phyloP scores from a whole-genome alignment of 2,888 invertebrate genomes.

The Drosophila pseudotakahashii region DNA sequence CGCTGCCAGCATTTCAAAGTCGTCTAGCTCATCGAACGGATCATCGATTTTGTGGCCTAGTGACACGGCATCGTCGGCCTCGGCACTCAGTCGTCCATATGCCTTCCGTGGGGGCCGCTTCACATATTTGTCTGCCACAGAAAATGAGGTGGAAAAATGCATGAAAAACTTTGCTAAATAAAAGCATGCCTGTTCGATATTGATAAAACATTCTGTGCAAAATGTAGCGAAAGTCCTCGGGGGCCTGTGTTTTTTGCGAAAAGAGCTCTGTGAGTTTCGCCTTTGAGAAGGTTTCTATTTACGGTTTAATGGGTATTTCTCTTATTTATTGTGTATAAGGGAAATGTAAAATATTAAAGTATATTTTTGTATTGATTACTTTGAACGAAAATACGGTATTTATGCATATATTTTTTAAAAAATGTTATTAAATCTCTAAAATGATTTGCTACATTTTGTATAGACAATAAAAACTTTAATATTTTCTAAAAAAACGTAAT shows the following conservation, averaged over 20 bases:
- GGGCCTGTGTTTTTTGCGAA: slow-evolving; percentile 3
- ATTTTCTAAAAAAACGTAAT: too few relatives aligned
- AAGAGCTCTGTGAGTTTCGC: background rate
- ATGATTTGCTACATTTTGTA: too few relatives aligned
- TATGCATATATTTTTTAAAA: too few relatives aligned
- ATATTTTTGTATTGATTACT: background rate
- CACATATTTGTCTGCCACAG: slow-evolving; percentile 82
- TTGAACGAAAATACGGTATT: background rate
- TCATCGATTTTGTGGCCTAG: slow-evolving; percentile 83
- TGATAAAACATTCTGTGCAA: slow-evolving; percentile 33
- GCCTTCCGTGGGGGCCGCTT: slow-evolving; percentile 84
- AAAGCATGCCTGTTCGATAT: slow-evolving; percentile 24
- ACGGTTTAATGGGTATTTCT: background rate
- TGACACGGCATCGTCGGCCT: slow-evolving; percentile 82
- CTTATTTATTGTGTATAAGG: background rate
- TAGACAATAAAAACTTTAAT: too few relatives aligned
- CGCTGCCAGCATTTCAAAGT: slow-evolving; percentile 82
- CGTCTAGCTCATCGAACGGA: slow-evolving; percentile 83
- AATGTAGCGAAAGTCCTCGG: slow-evolving; percentile 3
- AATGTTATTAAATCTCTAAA: too few relatives aligned
- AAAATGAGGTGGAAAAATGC: slow-evolving; percentile 39
- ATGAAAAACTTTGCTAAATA: slow-evolving; percentile 26
- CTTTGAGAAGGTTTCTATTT: background rate
- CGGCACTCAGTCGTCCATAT: slow-evolving; percentile 83
- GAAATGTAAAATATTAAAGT: background rate